phyloP scores from a whole-genome alignment of 2,888 invertebrate species.

The Orthosia incerta region DNA sequence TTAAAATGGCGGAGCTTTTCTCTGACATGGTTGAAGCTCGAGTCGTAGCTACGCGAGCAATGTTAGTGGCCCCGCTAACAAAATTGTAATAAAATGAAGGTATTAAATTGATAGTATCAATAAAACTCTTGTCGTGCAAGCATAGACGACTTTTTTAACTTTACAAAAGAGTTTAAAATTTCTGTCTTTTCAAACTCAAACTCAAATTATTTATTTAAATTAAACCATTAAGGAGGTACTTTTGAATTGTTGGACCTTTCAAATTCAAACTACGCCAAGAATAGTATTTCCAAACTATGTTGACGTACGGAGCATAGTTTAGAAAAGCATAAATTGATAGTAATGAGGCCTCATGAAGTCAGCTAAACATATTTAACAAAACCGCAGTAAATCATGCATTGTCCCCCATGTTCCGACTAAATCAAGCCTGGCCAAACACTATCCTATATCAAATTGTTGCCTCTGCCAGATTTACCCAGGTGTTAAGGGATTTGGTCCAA shows the following conservation, averaged over 20 bases:
- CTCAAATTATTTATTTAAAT: no score
- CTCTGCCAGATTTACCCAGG: conserved; percentile 33
- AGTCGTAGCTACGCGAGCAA: conserved; percentile 14
- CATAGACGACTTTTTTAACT: no score
- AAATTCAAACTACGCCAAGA: no score
- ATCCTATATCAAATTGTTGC: conserved; percentile 49
- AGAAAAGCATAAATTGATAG: not conserved
- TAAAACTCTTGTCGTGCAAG: no score
- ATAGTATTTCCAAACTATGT: no score
- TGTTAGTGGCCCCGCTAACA: conserved; percentile 24
- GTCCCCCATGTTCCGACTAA: not conserved
- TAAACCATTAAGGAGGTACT: no score
- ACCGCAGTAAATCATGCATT: not conserved
- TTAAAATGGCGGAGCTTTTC: conserved; percentile 61
- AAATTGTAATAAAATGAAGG: conserved; percentile 9
- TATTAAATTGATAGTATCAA: not conserved
- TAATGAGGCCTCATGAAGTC: no score
- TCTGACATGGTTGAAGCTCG: conserved; percentile 32
- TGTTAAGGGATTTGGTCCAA: conserved; percentile 48
- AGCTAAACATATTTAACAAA: not conserved
- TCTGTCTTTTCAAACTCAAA: no score
- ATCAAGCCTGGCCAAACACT: conserved; percentile 44
- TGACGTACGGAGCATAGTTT: no score
- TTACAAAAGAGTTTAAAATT: not conserved
- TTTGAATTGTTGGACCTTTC: no score